Percentiles rank a stretch among this genome's conserved stretches.
Evolutionary conservation across 2,888 invertebrate genomes (phyloP).

Genomic region (Alentia gelatinosa): DNA sequence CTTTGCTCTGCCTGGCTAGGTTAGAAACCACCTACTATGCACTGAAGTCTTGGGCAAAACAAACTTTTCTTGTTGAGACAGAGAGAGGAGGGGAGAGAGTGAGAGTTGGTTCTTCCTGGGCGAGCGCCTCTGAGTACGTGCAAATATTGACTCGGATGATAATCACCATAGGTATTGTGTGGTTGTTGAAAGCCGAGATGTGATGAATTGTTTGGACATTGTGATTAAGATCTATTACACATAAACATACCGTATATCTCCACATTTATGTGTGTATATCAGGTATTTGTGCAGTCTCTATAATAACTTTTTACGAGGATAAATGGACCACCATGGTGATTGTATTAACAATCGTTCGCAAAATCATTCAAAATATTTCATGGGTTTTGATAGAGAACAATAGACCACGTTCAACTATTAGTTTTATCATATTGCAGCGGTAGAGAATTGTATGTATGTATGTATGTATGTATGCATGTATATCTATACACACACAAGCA

Average conservation of each 20-base stretch:
- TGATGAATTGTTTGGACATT: neutral
- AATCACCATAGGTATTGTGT: neutral
- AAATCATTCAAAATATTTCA: too few species aligned
- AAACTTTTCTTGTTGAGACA: neutral
- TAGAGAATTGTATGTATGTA: too few species aligned
- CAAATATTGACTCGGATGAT: constrained; percentile 2
- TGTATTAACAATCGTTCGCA: too few species aligned
- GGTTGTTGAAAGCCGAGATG: neutral
- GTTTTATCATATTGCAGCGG: too few species aligned
- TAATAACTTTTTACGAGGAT: too few species aligned
- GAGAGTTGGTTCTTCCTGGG: neutral
- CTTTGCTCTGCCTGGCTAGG: constrained; percentile 1
- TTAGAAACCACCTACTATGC: constrained; percentile 26
- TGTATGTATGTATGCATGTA: too few species aligned
- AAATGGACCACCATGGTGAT: too few species aligned
- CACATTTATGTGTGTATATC: neutral
- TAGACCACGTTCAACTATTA: too few species aligned
- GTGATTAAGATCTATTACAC: neutral
- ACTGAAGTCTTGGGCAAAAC: neutral
- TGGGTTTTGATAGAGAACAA: too few species aligned
- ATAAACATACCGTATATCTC: neutral
- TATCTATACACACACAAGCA: too few species aligned
- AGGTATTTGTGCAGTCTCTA: too few species aligned
- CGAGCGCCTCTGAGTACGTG: neutral
- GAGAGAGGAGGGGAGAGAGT: neutral